A percentile compares a stretch with the other conserved stretches of the same genome.
Conservation (phyloP, 2,113 vertebrate genomes). For the Blennius ocellaris region DNA sequence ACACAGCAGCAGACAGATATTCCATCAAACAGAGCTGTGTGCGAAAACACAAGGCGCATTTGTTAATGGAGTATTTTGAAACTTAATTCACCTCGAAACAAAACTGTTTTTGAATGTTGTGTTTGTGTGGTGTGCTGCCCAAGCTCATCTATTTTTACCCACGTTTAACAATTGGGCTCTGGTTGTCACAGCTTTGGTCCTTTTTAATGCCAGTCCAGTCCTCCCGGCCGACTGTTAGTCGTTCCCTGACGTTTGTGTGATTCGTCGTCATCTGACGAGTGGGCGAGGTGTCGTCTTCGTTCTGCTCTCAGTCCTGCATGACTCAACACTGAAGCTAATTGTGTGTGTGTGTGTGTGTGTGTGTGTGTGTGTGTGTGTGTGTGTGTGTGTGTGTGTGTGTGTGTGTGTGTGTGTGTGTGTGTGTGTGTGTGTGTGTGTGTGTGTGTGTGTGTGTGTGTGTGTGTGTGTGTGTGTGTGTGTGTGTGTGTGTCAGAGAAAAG, state of each 20-base stretch:
- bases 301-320: slow-evolving; percentile 44
- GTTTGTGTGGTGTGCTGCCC: neutral
- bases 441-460: neutral
- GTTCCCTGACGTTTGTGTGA: slow-evolving; percentile 2
- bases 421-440: neutral
- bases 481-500: neutral
- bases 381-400: slow-evolving; percentile 5
- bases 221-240: neutral
- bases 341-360: neutral
- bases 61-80: slow-evolving; percentile 15
- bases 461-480: neutral
- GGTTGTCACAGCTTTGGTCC: slow-evolving; percentile 4
- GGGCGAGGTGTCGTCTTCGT: slow-evolving; percentile 56
- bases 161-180: neutral
- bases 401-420: neutral
- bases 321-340: slow-evolving; percentile 51
- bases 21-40: slow-evolving; percentile 30
- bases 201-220: neutral
- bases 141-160: neutral
- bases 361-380: neutral
- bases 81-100: neutral
- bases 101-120: neutral
- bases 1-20: neutral
- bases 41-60: slow-evolving; percentile 16
- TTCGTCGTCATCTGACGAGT: slow-evolving; percentile 61